Evolutionary conservation across 2,113 vertebrate genomes (phyloP).

Genomic region (Trichomycterus rosablanca): DNA sequence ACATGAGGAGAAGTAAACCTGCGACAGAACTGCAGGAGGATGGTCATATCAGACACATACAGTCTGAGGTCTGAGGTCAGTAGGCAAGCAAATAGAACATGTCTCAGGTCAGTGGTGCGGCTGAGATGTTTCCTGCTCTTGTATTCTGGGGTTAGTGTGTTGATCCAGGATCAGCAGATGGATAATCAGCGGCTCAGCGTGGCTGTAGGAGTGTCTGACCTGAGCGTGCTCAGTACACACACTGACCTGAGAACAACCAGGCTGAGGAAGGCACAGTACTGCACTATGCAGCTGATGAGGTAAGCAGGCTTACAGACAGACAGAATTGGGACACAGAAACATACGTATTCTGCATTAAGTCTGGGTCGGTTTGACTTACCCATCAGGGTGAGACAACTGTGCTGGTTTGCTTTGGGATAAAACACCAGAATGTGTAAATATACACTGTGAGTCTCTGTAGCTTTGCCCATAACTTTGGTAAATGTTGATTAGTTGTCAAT

Average conservation of each 20-base stretch:
- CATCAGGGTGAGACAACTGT: conserved; percentile 49
- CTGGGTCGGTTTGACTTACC: conserved; percentile 52
- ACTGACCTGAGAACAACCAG: conserved; percentile 17
- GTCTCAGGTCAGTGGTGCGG: not conserved
- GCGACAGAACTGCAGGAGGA: not conserved
- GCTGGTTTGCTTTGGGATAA: conserved; percentile 54
- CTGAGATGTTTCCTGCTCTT: conserved; percentile 20
- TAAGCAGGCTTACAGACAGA: conserved; percentile 53
- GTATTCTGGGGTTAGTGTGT: conserved; percentile 3
- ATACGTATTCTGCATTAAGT: conserved; percentile 34
- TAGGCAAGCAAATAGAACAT: not conserved
- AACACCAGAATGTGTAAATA: conserved; percentile 40
- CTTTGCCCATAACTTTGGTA: no score
- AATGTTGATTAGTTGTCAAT: no score
- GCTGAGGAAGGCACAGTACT: not conserved
- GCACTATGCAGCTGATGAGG: conserved; percentile 39
- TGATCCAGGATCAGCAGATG: conserved; percentile 21
- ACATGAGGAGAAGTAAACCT: not conserved
- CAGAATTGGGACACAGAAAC: conserved; percentile 58
- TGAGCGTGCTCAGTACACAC: not conserved
- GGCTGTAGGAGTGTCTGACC: conserved; percentile 21
- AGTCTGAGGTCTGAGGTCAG: not conserved
- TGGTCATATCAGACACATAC: conserved; percentile 1
- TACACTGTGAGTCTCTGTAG: no score
- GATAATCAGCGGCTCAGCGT: conserved; percentile 19